phyloP scores from a whole-genome alignment of 1,140 invertebrate species.

The Heliothis subflexa region DNA sequence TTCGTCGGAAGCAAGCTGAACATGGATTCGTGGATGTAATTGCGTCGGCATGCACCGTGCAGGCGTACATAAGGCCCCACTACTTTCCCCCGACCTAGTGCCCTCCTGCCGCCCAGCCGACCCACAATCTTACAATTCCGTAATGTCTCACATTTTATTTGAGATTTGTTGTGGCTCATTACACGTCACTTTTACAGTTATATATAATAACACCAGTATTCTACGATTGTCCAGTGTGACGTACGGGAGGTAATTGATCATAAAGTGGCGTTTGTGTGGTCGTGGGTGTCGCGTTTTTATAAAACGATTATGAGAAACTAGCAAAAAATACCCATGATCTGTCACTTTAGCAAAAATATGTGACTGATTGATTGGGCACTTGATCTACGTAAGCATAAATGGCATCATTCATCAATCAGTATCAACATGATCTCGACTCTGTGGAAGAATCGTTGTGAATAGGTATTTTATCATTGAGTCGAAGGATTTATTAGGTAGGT shows the following conservation, averaged over 20 bases:
- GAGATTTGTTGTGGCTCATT: constrained; percentile 71
- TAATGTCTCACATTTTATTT: constrained; percentile 81
- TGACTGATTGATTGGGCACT: constrained; percentile 27
- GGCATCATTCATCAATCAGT: constrained; percentile 20
- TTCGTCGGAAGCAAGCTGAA: constrained; percentile 34
- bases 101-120: constrained; percentile 72
- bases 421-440: neutral
- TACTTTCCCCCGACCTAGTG: constrained; percentile 85
- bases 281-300: constrained; percentile 35
- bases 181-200: constrained; percentile 72
- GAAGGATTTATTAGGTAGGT: constrained; percentile 10
- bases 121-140: constrained; percentile 81
- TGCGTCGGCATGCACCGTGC: constrained; percentile 79
- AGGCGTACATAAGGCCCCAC: constrained; percentile 71
- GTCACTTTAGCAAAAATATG: constrained; percentile 12
- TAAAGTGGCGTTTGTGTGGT: constrained; percentile 41
- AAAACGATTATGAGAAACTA: constrained; percentile 46
- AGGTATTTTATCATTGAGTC: constrained; percentile 10
- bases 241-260: constrained; percentile 54
- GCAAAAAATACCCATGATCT: constrained; percentile 11
- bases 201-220: constrained; percentile 69
- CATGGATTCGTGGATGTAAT: constrained; percentile 64
- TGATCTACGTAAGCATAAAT: constrained; percentile 9
- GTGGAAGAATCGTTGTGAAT: neutral
- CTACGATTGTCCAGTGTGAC: constrained; percentile 61